Conservation (phyloP, 2,113 vertebrate species). For the Entelurus aequoreus region DNA sequence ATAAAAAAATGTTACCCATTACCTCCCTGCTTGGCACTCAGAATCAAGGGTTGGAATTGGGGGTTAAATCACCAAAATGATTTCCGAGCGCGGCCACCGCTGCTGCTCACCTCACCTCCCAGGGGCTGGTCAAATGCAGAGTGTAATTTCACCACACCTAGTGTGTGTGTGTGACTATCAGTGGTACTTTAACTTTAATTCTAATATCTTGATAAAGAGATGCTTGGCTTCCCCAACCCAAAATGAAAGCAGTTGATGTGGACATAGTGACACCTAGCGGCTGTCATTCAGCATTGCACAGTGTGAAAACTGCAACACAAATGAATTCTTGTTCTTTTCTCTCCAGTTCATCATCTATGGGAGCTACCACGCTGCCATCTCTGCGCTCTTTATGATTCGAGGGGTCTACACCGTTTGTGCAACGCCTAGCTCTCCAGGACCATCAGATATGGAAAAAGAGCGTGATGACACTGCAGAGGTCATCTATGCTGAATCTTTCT, state of each 20-base stretch:
- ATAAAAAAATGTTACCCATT: too few relatives aligned
- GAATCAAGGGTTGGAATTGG: too few relatives aligned
- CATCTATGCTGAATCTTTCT: constrained; percentile 38
- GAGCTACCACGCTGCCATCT: constrained; percentile 65
- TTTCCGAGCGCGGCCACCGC: too few relatives aligned
- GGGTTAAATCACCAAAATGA: too few relatives aligned
- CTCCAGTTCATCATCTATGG: constrained; percentile 65
- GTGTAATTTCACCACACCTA: too few relatives aligned
- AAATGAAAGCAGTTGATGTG: background rate
- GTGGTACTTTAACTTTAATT: too few relatives aligned
- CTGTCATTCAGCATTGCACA: background rate
- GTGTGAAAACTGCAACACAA: background rate
- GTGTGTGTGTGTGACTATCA: background rate
- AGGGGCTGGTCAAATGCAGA: too few relatives aligned
- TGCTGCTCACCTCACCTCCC: too few relatives aligned
- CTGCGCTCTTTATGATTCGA: constrained; percentile 58
- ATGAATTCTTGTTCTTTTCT: background rate
- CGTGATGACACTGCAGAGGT: constrained; percentile 8
- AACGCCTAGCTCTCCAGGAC: background rate
- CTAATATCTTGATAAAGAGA: too few relatives aligned
- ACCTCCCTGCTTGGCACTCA: too few relatives aligned
- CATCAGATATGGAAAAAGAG: background rate
- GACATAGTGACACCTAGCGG: constrained; percentile 42
- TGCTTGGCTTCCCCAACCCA: background rate
- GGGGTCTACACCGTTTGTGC: constrained; percentile 54